Conservation (phyloP, 30 jellyfish, hydroid and myxozoan genomes). For the Catostylus mosaicus region DNA sequence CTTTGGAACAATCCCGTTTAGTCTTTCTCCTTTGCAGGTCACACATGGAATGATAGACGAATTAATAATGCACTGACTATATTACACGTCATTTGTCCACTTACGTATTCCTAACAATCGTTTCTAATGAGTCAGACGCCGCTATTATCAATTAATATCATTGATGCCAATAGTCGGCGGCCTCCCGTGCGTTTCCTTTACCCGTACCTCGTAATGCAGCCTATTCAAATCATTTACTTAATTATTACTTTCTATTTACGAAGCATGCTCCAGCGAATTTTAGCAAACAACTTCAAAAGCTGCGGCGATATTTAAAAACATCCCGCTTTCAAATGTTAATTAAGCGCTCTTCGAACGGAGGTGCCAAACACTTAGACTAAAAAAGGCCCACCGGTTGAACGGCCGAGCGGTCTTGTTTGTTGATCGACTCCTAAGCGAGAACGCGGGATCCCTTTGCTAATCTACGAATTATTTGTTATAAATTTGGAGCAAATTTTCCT, state of each 20-base stretch:
- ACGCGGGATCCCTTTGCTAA: constrained; percentile 10
- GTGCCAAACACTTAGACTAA: constrained; percentile 42
- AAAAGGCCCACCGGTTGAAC: neutral
- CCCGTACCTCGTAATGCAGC: constrained; percentile 19
- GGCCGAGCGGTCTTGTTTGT: constrained; percentile 7
- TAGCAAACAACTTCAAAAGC: constrained; percentile 28
- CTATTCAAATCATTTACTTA: constrained; percentile 15
- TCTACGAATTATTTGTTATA: too few relatives aligned
- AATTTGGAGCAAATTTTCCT: too few relatives aligned
- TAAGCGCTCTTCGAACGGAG: constrained; percentile 8
- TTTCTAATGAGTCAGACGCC: constrained; percentile 65
- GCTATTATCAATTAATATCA: constrained; percentile 35
- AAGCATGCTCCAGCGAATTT: constrained; percentile 23
- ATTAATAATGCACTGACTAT: constrained; percentile 11
- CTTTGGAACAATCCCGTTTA: neutral
- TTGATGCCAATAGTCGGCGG: constrained; percentile 52
- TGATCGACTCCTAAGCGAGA: neutral
- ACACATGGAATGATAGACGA: neutral
- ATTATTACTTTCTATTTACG: constrained; percentile 4
- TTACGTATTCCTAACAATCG: constrained; percentile 7
- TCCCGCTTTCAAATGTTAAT: constrained; percentile 30
- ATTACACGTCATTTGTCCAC: neutral
- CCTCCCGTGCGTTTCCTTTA: constrained; percentile 56
- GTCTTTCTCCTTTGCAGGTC: neutral
- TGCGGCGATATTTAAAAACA: constrained; percentile 16